phyloP scores from a whole-genome alignment of 1,140 invertebrate species.

The Ceratitis capitata region DNA sequence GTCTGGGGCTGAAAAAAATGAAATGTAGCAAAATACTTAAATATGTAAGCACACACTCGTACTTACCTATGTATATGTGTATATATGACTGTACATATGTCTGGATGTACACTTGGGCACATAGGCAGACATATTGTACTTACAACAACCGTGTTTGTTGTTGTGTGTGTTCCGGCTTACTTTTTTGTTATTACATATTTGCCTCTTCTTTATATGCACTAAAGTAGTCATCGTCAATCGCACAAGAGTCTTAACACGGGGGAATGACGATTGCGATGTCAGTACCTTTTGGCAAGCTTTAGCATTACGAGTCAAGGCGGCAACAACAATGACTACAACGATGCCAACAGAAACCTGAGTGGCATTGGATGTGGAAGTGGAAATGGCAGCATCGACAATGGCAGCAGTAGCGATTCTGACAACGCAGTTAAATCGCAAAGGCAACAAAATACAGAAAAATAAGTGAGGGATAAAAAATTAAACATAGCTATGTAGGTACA shows the following conservation, averaged over 20 bases:
- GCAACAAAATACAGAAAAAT: background rate
- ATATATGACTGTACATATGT: background rate
- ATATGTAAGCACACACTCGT: too few species aligned
- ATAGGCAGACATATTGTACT: background rate
- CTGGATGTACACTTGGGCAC: background rate
- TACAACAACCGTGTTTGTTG: background rate
- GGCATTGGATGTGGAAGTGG: slow-evolving; percentile 1
- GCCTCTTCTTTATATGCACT: background rate
- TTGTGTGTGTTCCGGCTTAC: background rate
- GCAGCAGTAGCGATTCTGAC: slow-evolving; percentile 5
- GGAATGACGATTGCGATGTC: slow-evolving; percentile 32
- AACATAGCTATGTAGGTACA: background rate
- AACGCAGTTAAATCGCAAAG: background rate
- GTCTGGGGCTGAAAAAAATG: too few species aligned
- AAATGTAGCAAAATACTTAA: background rate
- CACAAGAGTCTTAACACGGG: slow-evolving; percentile 9
- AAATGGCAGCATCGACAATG: background rate
- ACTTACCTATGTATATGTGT: background rate
- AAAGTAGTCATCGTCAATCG: slow-evolving; percentile 36
- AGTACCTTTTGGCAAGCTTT: slow-evolving; percentile 34
- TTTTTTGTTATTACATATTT: background rate
- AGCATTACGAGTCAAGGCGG: slow-evolving; percentile 9
- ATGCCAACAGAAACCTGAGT: background rate
- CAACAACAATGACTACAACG: slow-evolving; percentile 13
- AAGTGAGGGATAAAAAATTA: background rate